Conservation (phyloP, 2,113 vertebrate genomes). For the Macquaria ambigua region DNA sequence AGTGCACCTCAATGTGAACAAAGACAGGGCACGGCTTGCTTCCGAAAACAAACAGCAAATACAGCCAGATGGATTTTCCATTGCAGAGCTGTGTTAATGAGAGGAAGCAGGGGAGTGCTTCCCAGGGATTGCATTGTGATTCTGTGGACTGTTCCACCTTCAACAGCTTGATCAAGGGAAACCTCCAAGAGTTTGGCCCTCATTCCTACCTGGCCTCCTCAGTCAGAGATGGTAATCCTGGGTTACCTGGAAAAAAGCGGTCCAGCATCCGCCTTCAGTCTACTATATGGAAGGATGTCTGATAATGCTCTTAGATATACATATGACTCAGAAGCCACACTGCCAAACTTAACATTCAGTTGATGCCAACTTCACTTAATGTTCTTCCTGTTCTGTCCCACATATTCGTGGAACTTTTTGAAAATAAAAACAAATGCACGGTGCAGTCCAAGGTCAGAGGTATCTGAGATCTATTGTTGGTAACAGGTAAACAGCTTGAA, state of each 20-base stretch:
- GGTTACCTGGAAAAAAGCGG: conserved; percentile 69
- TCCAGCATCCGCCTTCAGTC: conserved; percentile 55
- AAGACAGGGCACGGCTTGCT: conserved; percentile 78
- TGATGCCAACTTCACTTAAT: conserved; percentile 68
- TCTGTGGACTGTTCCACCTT: conserved; percentile 58
- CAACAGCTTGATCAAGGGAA: conserved; percentile 69
- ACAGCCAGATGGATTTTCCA: conserved; percentile 83
- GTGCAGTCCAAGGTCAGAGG: conserved; percentile 64
- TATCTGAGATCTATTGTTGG: conserved; percentile 47
- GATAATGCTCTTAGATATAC: conserved; percentile 63
- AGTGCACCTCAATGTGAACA: conserved; percentile 77
- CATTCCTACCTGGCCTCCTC: conserved; percentile 54
- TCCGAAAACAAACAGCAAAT: conserved; percentile 83
- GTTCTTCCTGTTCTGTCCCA: conserved; percentile 69
- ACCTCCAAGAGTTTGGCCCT: conserved; percentile 69
- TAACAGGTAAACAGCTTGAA: conserved; percentile 51
- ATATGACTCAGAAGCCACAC: conserved; percentile 56
- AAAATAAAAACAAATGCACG: conserved; percentile 63
- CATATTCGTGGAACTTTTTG: conserved; percentile 69
- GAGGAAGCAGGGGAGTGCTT: conserved; percentile 82
- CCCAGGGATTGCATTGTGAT: conserved; percentile 85
- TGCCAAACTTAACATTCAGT: conserved; percentile 70
- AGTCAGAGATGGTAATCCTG: conserved; percentile 65
- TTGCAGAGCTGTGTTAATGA: conserved; percentile 81
- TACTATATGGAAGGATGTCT: conserved; percentile 68